Evolutionary conservation across 2,113 vertebrate species (phyloP).

Genomic region (Pteruthius melanotis): DNA sequence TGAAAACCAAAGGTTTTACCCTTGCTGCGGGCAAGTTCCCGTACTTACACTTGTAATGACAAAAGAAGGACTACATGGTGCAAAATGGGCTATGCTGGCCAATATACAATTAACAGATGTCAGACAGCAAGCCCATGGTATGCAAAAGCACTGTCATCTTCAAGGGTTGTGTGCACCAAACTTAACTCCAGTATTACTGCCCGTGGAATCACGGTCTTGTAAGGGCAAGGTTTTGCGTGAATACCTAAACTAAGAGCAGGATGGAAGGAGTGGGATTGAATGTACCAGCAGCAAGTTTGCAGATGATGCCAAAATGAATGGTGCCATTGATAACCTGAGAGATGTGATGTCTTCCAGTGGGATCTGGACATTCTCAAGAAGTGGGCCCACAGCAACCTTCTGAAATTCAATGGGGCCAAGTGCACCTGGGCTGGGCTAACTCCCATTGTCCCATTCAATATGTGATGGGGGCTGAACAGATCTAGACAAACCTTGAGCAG

Average conservation of each 20-base stretch:
- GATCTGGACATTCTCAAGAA: background rate
- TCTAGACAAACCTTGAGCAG: rapidly evolving
- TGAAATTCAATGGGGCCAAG: background rate
- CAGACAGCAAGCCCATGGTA: background rate
- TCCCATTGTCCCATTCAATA: rapidly evolving
- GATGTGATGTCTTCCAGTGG: background rate
- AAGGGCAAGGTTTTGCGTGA: background rate
- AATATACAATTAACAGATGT: background rate
- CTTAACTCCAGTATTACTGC: background rate
- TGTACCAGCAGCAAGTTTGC: background rate
- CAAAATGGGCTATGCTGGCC: background rate
- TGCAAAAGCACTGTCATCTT: background rate
- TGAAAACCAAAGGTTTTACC: background rate
- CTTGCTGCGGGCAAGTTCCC: background rate
- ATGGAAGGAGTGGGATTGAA: background rate
- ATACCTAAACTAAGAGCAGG: background rate
- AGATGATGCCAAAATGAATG: too few species aligned
- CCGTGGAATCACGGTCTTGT: background rate
- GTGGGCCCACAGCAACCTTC: background rate
- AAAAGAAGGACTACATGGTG: background rate
- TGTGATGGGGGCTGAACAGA: background rate
- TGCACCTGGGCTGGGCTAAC: too few species aligned
- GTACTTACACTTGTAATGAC: background rate
- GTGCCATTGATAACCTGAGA: background rate
- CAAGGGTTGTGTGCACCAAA: background rate